Percentiles rank a stretch among this genome's conserved stretches.
Conservation (phyloP, 2,113 vertebrate genomes). For the Dipodomys ordii region DNA sequence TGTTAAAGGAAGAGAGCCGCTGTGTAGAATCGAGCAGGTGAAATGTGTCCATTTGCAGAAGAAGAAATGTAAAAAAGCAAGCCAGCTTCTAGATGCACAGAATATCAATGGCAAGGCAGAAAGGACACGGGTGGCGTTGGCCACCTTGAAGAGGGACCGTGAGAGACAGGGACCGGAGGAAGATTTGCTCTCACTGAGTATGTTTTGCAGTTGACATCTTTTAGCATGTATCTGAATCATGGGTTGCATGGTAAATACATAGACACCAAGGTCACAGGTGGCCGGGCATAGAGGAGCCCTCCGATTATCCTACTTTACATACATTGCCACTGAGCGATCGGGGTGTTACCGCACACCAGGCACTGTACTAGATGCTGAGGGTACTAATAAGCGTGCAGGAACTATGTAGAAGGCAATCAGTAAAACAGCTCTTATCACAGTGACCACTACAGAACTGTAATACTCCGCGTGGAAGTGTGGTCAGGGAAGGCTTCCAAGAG, state of each 20-base stretch:
- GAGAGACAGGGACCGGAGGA: neutral
- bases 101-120: neutral
- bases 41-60: too few relatives aligned
- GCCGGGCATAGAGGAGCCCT: too few relatives aligned
- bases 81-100: neutral
- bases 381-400: too few relatives aligned
- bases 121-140: too few relatives aligned
- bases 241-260: neutral
- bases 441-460: neutral
- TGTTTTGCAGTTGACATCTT: neutral
- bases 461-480: neutral
- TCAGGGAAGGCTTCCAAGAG: neutral
- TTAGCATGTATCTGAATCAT: neutral
- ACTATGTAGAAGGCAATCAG: neutral
- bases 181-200: neutral
- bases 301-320: too few relatives aligned
- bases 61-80: neutral
- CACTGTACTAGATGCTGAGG: too few relatives aligned
- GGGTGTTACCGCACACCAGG: too few relatives aligned
- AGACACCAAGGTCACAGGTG: too few relatives aligned
- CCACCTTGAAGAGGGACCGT: too few relatives aligned
- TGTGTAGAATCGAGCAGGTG: neutral
- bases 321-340: too few relatives aligned
- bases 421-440: neutral
- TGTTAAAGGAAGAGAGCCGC: neutral